These are phyloP conservation scores for silkworm (Bombyx mori) DNA, from an alignment of 1,140 invertebrate species.

Conservation along the genomic window DNA sequence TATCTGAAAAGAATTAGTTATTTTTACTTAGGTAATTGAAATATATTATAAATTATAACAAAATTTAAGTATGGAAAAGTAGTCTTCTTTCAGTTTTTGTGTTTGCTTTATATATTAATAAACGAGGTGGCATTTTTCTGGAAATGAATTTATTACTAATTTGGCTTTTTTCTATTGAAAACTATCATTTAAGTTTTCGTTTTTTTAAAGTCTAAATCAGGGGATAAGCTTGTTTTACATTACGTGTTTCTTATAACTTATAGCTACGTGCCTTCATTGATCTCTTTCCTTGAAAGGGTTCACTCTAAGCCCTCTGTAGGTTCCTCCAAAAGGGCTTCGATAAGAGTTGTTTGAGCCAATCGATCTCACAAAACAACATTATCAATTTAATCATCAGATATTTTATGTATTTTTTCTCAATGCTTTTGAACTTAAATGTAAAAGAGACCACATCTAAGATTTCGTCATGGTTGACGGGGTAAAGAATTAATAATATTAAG, in stretches of 20 bases:
- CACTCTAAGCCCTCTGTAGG: constrained; percentile 37
- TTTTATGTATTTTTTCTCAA: constrained; percentile 30
- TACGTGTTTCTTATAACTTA: constrained; percentile 9
- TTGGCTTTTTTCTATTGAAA: not conserved
- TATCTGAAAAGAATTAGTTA: too few species aligned
- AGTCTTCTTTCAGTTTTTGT: not conserved
- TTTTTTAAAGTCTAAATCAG: too few species aligned
- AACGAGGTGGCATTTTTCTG: not conserved
- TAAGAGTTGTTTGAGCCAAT: constrained; percentile 51
- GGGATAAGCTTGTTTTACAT: not conserved
- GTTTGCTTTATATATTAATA: not conserved
- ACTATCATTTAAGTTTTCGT: not conserved
- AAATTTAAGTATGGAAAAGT: too few species aligned
- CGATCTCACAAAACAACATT: constrained; percentile 40
- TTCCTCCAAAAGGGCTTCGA: constrained; percentile 43
- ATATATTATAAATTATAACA: too few species aligned
- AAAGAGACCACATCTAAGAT: constrained; percentile 17
- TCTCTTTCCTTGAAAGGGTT: constrained; percentile 49
- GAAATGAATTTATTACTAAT: not conserved
- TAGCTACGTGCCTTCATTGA: constrained; percentile 22
- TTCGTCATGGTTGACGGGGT: constrained; percentile 20
- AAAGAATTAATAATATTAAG: constrained; percentile 34
- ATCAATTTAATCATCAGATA: constrained; percentile 59
- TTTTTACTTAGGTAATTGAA: too few species aligned
- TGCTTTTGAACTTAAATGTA: constrained; percentile 20